Conservation (phyloP, 1,140 invertebrate species). For the Gyrodactylus bullatarudis region DNA sequence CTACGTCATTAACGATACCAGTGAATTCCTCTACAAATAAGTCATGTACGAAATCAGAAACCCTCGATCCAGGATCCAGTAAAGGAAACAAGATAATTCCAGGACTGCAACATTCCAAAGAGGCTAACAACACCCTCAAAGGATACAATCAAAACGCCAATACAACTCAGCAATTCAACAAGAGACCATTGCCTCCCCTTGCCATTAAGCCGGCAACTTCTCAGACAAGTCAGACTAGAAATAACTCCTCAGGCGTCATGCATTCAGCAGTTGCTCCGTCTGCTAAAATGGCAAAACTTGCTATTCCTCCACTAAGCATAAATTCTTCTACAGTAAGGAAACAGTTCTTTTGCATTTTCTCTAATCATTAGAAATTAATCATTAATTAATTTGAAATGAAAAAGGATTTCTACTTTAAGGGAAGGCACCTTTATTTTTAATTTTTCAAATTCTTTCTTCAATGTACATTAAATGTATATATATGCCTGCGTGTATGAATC, state of each 20-base stretch:
- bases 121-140: neutral
- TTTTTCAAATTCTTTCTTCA: neutral
- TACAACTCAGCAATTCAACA: neutral
- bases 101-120: neutral
- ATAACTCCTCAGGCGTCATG: neutral
- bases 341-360: too few species aligned
- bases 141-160: neutral
- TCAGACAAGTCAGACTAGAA: neutral
- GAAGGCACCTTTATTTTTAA: neutral
- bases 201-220: neutral
- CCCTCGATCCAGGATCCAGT: neutral
- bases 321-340: neutral
- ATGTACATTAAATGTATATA: neutral
- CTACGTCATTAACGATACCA: too few species aligned
- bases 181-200: neutral
- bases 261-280: neutral
- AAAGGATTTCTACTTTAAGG: neutral
- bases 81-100: neutral
- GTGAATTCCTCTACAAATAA: too few species aligned
- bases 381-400: neutral
- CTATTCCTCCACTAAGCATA: neutral
- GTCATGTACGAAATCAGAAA: too few species aligned
- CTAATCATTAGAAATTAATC: too few species aligned
- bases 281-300: neutral
- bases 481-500: neutral